A percentile compares a stretch with the other conserved stretches of the same genome.
These are phyloP conservation scores for Neolamprologus cancellatus DNA, from an alignment of 2,113 vertebrate species.

Conservation along the genomic window DNA sequence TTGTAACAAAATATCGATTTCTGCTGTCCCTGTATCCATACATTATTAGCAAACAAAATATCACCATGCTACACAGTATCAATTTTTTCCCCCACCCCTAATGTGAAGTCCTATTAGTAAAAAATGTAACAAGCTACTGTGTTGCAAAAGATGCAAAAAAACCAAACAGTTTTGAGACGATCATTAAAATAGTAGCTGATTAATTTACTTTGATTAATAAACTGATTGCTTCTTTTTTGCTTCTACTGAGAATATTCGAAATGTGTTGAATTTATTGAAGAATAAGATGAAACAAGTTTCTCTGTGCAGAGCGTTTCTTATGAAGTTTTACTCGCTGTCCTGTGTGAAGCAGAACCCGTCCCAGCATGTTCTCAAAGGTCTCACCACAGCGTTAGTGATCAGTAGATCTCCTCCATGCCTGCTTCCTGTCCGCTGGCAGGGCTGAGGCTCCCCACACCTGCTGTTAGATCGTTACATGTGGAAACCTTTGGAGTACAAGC, in stretches of 20 bases:
- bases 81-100: no score
- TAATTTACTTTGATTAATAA: background rate
- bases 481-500: background rate
- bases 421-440: fast-evolving
- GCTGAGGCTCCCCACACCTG: fast-evolving
- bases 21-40: no score
- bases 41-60: no score
- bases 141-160: background rate
- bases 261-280: background rate
- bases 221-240: fast-evolving
- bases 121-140: background rate
- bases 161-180: background rate
- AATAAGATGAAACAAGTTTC: background rate
- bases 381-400: background rate
- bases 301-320: background rate
- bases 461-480: fast-evolving
- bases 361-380: slow-evolving; percentile 49
- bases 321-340: background rate
- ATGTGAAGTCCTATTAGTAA: fast-evolving
- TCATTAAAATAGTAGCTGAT: background rate
- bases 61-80: no score
- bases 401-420: background rate
- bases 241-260: background rate
- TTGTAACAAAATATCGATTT: no score
- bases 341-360: slow-evolving; percentile 66